phyloP scores from a whole-genome alignment of 2,113 vertebrate genomes.

The Corythaixoides concolor region DNA sequence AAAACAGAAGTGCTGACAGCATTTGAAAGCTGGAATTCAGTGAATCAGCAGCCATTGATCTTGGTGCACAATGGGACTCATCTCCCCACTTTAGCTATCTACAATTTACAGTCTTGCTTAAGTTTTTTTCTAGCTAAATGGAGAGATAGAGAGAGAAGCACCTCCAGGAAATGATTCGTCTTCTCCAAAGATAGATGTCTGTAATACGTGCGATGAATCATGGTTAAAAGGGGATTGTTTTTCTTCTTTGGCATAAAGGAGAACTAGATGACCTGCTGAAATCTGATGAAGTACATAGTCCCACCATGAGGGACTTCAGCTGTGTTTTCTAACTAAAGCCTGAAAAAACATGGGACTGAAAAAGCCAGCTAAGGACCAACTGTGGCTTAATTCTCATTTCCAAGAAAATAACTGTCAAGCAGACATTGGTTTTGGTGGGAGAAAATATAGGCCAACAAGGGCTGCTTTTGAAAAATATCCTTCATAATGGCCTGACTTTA shows the following conservation, averaged over 20 bases:
- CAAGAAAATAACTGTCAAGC: background rate
- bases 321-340: background rate
- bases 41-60: background rate
- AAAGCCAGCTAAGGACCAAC: background rate
- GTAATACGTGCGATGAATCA: slow-evolving; percentile 36
- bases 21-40: background rate
- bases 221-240: background rate
- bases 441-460: background rate
- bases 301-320: background rate
- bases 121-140: slow-evolving; percentile 10
- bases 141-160: background rate
- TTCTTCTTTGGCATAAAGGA: background rate
- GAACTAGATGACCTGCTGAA: background rate
- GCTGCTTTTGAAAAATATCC: background rate
- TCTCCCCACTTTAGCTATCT: background rate
- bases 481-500: background rate
- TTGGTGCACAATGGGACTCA: background rate
- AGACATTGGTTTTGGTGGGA: background rate
- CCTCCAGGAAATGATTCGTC: slow-evolving; percentile 35
- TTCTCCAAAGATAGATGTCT: slow-evolving; percentile 21
- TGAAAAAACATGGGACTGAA: background rate
- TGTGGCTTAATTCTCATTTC: background rate
- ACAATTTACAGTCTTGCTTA: background rate
- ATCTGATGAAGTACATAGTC: background rate
- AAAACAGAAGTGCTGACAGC: background rate